phyloP scores from a whole-genome alignment of 1,140 invertebrate genomes.

The Chionoecetes opilio region DNA sequence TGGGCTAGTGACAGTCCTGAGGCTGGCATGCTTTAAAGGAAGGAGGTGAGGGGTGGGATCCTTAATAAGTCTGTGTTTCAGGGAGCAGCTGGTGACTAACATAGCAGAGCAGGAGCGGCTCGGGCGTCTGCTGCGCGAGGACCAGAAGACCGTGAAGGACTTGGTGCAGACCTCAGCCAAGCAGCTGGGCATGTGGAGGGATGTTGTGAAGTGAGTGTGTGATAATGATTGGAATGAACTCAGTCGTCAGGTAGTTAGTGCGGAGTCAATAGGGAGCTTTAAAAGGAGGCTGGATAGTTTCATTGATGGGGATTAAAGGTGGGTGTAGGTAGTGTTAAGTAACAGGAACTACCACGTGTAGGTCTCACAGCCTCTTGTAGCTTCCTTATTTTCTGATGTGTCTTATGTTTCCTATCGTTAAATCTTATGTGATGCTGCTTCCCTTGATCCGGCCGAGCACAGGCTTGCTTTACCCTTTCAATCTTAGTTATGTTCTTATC shows the following conservation, averaged over 20 bases:
- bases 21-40: too few relatives aligned
- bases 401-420: too few relatives aligned
- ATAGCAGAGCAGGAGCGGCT: conserved; percentile 87
- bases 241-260: too few relatives aligned
- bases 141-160: conserved; percentile 87
- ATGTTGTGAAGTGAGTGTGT: conserved; percentile 85
- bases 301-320: background rate
- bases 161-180: conserved; percentile 85
- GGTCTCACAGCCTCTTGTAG: background rate
- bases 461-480: too few relatives aligned
- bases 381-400: background rate
- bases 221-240: background rate
- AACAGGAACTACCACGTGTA: background rate
- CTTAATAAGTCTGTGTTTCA: conserved; percentile 35
- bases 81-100: conserved; percentile 83
- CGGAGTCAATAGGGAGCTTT: too few relatives aligned
- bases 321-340: background rate
- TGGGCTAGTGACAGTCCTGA: too few relatives aligned
- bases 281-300: too few relatives aligned
- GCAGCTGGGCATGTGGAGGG: conserved; percentile 89
- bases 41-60: too few relatives aligned
- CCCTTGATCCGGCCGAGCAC: too few relatives aligned
- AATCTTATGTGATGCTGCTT: too few relatives aligned
- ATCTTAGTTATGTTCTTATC: too few relatives aligned
- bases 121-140: conserved; percentile 86